Evolutionary conservation across 2,888 invertebrate genomes (phyloP).

Genomic region (Lasioglossum vierecki): DNA sequence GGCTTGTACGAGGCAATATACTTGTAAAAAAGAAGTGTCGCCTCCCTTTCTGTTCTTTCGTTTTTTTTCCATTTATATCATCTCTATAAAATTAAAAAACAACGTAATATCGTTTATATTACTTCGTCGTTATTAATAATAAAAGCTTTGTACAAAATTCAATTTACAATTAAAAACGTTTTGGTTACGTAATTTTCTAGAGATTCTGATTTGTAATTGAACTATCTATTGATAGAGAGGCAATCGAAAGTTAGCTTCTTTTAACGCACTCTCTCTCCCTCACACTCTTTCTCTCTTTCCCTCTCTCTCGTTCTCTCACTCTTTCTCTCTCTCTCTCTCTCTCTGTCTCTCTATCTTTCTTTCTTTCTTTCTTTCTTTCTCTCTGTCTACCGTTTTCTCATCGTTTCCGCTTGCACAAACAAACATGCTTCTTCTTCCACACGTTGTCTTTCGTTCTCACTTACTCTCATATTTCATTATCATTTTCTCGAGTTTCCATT

Average conservation of each 20-base stretch:
- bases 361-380: neutral
- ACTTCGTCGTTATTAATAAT: conserved; percentile 83
- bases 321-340: conserved; percentile 51
- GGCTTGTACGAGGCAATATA: conserved; percentile 81
- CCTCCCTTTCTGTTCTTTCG: conserved; percentile 60
- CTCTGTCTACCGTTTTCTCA: conserved; percentile 9
- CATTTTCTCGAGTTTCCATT: conserved; percentile 27
- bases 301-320: conserved; percentile 16
- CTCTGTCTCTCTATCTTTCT: neutral
- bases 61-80: conserved; percentile 72
- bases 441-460: conserved; percentile 22
- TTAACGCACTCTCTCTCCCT: conserved; percentile 60
- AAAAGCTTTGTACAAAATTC: conserved; percentile 84
- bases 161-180: conserved; percentile 83
- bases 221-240: conserved; percentile 76
- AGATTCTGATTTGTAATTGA: conserved; percentile 78
- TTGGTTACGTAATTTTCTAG: conserved; percentile 81
- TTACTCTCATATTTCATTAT: conserved; percentile 13
- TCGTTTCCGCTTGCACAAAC: conserved; percentile 32
- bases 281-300: conserved; percentile 27
- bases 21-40: conserved; percentile 72
- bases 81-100: conserved; percentile 84
- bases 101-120: conserved; percentile 83
- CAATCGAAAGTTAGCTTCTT: conserved; percentile 69
- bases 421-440: conserved; percentile 16